Percentiles rank a stretch among this genome's conserved stretches.
Conservation (phyloP, 2,888 invertebrate species). For the Platycheirus albimanus region DNA sequence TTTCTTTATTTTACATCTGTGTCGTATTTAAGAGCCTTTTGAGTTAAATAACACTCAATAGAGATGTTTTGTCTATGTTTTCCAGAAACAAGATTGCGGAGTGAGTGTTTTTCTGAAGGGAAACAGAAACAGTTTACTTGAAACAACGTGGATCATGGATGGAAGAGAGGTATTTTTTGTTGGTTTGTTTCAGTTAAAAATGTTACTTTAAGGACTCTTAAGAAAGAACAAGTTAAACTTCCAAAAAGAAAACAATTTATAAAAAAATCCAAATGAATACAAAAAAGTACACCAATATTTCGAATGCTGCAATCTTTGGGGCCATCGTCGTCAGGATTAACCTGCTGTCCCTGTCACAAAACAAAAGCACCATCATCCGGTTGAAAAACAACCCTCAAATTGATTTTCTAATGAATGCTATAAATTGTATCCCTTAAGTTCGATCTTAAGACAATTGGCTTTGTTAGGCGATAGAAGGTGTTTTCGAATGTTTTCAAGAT, state of each 20-base stretch:
- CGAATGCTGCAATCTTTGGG: slow-evolving; percentile 32
- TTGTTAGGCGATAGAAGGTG: slow-evolving; percentile 71
- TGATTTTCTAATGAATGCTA: slow-evolving; percentile 66
- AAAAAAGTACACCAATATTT: slow-evolving; percentile 4
- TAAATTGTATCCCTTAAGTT: slow-evolving; percentile 52
- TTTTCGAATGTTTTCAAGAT: slow-evolving; percentile 61
- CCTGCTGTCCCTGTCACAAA: slow-evolving; percentile 29
- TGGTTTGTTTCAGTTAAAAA: background rate
- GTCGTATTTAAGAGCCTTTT: slow-evolving; percentile 73
- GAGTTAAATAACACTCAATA: slow-evolving; percentile 74
- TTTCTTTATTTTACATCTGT: slow-evolving; percentile 74
- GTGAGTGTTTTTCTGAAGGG: slow-evolving; percentile 14
- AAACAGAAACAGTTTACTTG: background rate
- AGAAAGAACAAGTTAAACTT: background rate
- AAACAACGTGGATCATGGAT: no score
- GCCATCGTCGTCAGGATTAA: slow-evolving; percentile 38
- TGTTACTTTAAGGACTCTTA: slow-evolving; percentile 16
- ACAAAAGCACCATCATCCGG: slow-evolving; percentile 57
- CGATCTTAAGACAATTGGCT: slow-evolving; percentile 53
- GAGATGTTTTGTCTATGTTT: slow-evolving; percentile 48
- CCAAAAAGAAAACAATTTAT: background rate
- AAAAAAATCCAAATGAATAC: slow-evolving; percentile 1
- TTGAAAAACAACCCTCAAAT: slow-evolving; percentile 56
- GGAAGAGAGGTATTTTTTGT: background rate
- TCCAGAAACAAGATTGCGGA: background rate